phyloP scores from a whole-genome alignment of 2,888 invertebrate genomes.

The Eupithecia vulgata region DNA sequence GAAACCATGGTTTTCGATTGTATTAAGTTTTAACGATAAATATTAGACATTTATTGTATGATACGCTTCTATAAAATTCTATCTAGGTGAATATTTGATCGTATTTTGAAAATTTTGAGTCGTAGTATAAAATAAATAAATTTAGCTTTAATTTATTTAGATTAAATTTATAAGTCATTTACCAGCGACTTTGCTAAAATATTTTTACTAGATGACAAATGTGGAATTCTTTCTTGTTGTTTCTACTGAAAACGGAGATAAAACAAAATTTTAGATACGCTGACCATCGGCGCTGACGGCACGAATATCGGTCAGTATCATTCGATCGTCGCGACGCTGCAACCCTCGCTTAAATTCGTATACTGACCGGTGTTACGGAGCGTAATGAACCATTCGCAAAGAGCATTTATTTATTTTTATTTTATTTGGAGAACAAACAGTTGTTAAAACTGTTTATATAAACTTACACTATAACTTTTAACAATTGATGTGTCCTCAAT shows the following conservation, averaged over 20 bases:
- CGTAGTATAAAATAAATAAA: constrained; percentile 9
- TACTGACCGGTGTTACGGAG: not conserved
- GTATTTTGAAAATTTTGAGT: constrained; percentile 10
- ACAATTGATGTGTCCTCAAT: no score
- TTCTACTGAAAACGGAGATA: not conserved
- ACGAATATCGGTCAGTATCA: not conserved
- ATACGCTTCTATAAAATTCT: not conserved
- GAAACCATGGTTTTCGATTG: not conserved
- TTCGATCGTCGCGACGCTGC: not conserved
- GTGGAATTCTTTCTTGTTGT: not conserved
- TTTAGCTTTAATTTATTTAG: not conserved
- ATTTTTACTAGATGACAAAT: not conserved
- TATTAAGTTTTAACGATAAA: constrained; percentile 3
- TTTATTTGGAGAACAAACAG: no score
- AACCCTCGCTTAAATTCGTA: not conserved
- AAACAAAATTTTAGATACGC: not conserved
- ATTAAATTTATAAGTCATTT: not conserved
- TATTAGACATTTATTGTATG: not conserved
- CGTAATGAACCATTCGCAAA: not conserved
- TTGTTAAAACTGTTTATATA: no score
- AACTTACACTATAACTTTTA: no score
- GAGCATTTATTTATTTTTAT: no score
- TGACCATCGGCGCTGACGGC: not conserved
- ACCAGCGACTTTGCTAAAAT: not conserved
- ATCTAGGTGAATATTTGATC: not conserved